phyloP scores from a whole-genome alignment of 2,888 invertebrate species.

The Drosophila anomelani region DNA sequence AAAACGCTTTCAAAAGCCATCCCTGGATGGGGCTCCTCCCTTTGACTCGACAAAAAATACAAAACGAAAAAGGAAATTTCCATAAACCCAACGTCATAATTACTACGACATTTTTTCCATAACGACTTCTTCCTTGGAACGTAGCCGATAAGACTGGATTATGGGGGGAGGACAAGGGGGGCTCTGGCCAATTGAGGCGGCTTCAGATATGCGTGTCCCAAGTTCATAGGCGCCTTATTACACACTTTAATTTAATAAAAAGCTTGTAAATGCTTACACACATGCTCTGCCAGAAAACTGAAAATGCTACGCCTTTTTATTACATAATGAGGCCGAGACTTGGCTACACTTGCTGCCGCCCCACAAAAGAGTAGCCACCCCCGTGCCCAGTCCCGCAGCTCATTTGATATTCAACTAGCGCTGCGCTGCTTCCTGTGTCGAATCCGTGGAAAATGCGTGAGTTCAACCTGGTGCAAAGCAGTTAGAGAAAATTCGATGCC shows the following conservation, averaged over 20 bases:
- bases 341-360: conserved; percentile 47
- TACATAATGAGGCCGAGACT: conserved; percentile 66
- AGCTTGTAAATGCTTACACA: conserved; percentile 74
- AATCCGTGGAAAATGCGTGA: conserved; percentile 64
- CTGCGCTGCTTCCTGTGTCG: conserved; percentile 60
- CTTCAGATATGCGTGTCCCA: conserved; percentile 56
- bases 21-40: neutral
- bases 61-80: conserved; percentile 45
- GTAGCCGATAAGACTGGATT: conserved; percentile 33
- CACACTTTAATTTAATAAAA: conserved; percentile 77
- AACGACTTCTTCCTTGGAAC: conserved; percentile 29
- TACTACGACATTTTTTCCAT: conserved; percentile 69
- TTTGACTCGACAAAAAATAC: conserved; percentile 22
- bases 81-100: conserved; percentile 76
- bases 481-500: neutral
- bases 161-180: neutral
- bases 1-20: neutral
- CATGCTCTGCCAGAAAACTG: conserved; percentile 44
- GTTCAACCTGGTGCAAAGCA: conserved; percentile 14
- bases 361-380: conserved; percentile 12
- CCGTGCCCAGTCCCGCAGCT: conserved; percentile 34
- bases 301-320: conserved; percentile 72
- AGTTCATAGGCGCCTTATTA: conserved; percentile 73
- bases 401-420: conserved; percentile 73
- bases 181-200: conserved; percentile 24